Evolutionary conservation across 2,797 vertebrate species (phyloP).

Genomic region (Adelosebastes latens): DNA sequence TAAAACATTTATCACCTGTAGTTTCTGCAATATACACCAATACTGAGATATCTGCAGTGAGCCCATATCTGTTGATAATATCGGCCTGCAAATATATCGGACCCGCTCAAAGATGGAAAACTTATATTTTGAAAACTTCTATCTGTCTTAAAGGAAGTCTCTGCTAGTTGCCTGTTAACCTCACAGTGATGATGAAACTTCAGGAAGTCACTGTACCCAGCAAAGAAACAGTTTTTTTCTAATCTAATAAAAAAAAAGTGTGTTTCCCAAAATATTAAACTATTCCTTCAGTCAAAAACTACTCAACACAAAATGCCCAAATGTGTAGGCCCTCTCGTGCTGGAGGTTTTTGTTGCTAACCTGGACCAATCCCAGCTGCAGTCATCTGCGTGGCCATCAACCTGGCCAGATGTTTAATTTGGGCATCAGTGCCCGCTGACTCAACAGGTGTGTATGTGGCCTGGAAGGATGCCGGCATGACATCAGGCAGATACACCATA

Average conservation of each 20-base stretch:
- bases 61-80: neutral
- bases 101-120: neutral
- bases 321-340: too few relatives aligned
- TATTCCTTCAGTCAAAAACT: neutral
- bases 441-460: conserved; percentile 96
- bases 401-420: conserved; percentile 93
- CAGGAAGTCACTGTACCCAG: neutral
- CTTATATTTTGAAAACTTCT: neutral
- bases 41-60: neutral
- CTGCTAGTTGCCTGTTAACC: too few relatives aligned
- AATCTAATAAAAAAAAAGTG: neutral
- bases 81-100: too few relatives aligned
- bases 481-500: conserved; percentile 96
- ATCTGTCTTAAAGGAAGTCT: too few relatives aligned
- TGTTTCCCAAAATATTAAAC: neutral
- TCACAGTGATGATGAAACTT: neutral
- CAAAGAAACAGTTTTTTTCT: neutral
- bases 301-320: neutral
- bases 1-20: neutral
- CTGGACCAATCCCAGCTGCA: conserved; percentile 89
- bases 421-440: conserved; percentile 93
- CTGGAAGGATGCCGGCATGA: conserved; percentile 97
- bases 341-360: conserved; percentile 65
- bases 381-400: conserved; percentile 98
- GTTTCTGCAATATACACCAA: neutral